Percentiles rank a stretch among this genome's conserved stretches.
Conservation (phyloP, 1,140 invertebrate genomes). For the Bilobella aurantiaca region DNA sequence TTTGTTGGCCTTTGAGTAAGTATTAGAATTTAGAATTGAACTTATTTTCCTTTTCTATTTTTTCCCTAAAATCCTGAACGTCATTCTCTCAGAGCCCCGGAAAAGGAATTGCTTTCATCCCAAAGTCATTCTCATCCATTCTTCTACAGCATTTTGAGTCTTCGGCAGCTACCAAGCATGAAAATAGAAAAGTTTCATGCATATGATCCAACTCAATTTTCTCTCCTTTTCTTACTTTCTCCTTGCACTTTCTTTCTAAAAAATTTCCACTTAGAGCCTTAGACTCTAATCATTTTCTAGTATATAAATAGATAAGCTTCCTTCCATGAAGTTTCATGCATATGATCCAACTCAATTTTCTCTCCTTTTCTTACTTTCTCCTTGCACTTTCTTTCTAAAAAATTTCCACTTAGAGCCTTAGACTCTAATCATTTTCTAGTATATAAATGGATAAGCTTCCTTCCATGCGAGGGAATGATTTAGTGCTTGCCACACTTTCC, state of each 20-base stretch:
- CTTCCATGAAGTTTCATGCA: conserved; percentile 1
- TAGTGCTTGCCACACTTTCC: neutral
- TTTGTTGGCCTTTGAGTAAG: neutral
- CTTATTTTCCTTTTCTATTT: neutral
- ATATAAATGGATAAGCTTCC: neutral
- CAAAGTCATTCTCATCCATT: conserved; percentile 1
- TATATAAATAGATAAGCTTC: neutral
- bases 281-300: neutral
- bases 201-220: conserved; percentile 2
- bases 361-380: neutral
- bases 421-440: neutral
- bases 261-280: neutral
- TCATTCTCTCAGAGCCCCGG: neutral
- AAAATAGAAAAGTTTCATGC: conserved; percentile 11
- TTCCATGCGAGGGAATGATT: neutral
- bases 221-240: neutral
- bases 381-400: neutral
- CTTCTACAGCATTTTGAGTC: neutral
- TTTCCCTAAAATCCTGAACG: neutral
- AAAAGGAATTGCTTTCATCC: neutral
- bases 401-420: neutral
- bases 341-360: neutral
- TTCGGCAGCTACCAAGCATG: neutral
- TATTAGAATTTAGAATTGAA: neutral
- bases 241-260: neutral